Evolutionary conservation across 1,140 invertebrate genomes (phyloP).

Genomic region (Venturia canescens): DNA sequence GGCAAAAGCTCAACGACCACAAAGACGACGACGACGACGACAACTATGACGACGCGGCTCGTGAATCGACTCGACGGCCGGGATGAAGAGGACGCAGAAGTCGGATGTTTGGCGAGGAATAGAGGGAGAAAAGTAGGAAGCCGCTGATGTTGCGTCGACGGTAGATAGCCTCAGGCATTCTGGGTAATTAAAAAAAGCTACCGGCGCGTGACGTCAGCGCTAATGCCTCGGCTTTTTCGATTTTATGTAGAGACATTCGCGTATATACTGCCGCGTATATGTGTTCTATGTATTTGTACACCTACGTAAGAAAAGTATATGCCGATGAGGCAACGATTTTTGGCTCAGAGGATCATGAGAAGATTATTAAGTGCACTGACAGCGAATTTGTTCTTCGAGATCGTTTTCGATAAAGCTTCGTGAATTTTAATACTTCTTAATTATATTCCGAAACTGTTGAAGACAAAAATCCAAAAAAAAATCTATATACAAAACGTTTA

Average conservation of each 20-base stretch:
- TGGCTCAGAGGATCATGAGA: not conserved
- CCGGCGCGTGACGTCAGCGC: conserved; percentile 43
- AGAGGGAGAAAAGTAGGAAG: not conserved
- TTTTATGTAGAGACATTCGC: conserved; percentile 2
- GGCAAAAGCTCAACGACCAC: conserved; percentile 25
- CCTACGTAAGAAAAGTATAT: too few species aligned
- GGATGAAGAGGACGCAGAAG: conserved; percentile 30
- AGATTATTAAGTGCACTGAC: too few species aligned
- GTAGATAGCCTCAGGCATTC: conserved; percentile 38
- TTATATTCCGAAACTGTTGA: too few species aligned
- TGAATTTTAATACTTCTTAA: too few species aligned
- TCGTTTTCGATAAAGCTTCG: too few species aligned
- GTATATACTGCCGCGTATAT: not conserved
- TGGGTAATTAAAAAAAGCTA: conserved; percentile 52
- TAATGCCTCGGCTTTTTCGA: conserved; percentile 26
- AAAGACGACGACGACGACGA: conserved; percentile 28
- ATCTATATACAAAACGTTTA: too few species aligned
- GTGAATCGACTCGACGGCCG: conserved; percentile 36
- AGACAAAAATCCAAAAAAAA: too few species aligned
- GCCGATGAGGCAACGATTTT: too few species aligned
- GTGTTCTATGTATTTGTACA: too few species aligned
- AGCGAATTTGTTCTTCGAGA: too few species aligned
- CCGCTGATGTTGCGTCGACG: not conserved
- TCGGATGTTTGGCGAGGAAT: conserved; percentile 19
- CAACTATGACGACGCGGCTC: conserved; percentile 31